Conservation (phyloP, 2,888 invertebrate genomes). For the Laspeyria flexula region DNA sequence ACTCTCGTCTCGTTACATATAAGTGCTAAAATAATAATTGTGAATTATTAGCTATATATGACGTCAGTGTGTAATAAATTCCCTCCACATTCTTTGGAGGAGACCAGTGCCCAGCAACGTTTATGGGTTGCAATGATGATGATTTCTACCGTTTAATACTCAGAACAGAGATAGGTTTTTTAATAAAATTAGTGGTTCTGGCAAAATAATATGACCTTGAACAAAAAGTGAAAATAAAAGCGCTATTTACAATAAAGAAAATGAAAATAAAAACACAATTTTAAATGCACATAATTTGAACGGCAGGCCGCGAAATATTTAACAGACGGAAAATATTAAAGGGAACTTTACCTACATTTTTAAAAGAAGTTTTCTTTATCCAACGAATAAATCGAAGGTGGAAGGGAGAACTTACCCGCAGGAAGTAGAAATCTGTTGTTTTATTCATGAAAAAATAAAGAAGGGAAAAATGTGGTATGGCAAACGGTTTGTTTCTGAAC, state of each 20-base stretch:
- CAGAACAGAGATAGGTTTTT: too few relatives aligned
- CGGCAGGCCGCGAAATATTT: conserved; percentile 71
- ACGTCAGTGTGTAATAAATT: too few relatives aligned
- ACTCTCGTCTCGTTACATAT: too few relatives aligned
- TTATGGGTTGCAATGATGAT: too few relatives aligned
- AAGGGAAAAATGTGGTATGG: conserved; percentile 72
- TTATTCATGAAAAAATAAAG: conserved; percentile 84
- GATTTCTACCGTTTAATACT: too few relatives aligned
- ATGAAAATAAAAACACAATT: conserved; percentile 53
- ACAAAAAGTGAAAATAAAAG: conserved; percentile 12
- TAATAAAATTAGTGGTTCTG: too few relatives aligned
- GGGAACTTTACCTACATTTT: conserved; percentile 82
- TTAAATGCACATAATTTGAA: conserved; percentile 79
- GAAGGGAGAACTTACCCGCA: conserved; percentile 78
- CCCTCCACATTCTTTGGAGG: too few relatives aligned
- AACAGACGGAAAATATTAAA: conserved; percentile 83
- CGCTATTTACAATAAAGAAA: not conserved
- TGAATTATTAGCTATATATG: too few relatives aligned
- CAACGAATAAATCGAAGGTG: conserved; percentile 84
- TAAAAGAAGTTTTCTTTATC: conserved; percentile 84
- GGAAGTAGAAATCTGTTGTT: conserved; percentile 84
- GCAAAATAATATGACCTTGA: conserved; percentile 19
- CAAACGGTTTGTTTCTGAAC: conserved; percentile 59
- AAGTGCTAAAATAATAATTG: too few relatives aligned
- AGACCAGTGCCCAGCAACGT: too few relatives aligned